Base-by-base conservation (phyloP, 2,888 invertebrate genomes). In the Polyommatus icarus region DNA sequence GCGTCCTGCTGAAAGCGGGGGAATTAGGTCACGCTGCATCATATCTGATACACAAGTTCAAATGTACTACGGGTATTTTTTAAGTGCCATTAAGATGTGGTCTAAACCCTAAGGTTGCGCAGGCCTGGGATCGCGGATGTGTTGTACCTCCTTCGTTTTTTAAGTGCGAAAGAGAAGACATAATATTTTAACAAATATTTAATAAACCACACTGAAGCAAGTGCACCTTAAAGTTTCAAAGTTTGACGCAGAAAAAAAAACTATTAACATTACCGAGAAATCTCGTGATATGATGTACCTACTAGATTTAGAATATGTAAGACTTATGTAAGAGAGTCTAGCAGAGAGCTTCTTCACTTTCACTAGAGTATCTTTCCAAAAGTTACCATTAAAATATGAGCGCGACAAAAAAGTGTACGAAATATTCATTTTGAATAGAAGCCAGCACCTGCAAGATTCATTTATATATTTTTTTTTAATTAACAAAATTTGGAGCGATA, bases 1-100 rank as follows among this genome's bases (percentile, higher is more conserved):
- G 73, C 84, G 83, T 89, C 89, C 92, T 90, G 91, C 93, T 93
- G 93, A 92, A 93, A 92, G 93, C 93, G 92, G 92, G 93, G 90
- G 91, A 93, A 93, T 93, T 93, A 87, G 93, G 93, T 94, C 93
- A 92, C 92, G 89, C 92, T 80, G 81, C 90, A 90, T 90, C 89
- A 89, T 89, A 88, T 89, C 87, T 83, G 83, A 84, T 29, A 50
- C 18, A 54, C 75, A 75, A 75, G 75, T 75, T 75, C 75, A 75
- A 75, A 75, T 75, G 50, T 75, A 50, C 50, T 24, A 46, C 75
- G 54, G 24, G 29, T 50, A 54, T 75, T 20, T 36, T 46, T 24
- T 7, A 7, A 67, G 67, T 67, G 67, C 5, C 67, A 20, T 61
- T 61, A 61, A 61, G 20, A 32, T 24, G 67, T 24, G 32, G 32